These are phyloP conservation scores for Phalloptychus januarius DNA, from an alignment of 2,797 vertebrate species.

Conservation along the genomic window DNA sequence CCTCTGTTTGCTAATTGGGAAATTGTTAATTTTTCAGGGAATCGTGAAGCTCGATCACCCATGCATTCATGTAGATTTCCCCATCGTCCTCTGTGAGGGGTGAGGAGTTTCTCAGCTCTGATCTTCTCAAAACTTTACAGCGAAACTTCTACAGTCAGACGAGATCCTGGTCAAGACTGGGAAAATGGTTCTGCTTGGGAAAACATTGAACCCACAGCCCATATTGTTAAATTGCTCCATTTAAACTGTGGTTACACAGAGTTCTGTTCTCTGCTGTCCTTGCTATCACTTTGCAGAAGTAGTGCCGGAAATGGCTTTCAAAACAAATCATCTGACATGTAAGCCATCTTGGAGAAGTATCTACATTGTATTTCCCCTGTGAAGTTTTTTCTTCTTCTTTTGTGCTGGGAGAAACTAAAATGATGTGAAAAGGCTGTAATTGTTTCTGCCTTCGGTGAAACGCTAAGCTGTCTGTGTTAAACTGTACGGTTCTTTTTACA, in stretches of 20 bases:
- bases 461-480: constrained; percentile 47
- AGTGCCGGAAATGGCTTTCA: constrained; percentile 48
- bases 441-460: constrained; percentile 65
- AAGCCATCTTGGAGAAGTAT: constrained; percentile 48
- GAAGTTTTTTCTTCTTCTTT: constrained; percentile 4
- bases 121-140: constrained; percentile 17
- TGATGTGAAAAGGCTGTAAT: constrained; percentile 61
- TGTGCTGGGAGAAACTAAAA: constrained; percentile 51
- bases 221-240: constrained; percentile 30
- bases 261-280: constrained; percentile 27
- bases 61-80: constrained; percentile 96
- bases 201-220: constrained; percentile 25
- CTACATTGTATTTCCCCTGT: constrained; percentile 46
- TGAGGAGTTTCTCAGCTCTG: constrained; percentile 70
- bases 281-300: constrained; percentile 50
- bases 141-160: constrained; percentile 25
- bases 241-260: constrained; percentile 33
- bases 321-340: constrained; percentile 56
- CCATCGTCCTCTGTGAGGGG: constrained; percentile 95
- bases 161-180: constrained; percentile 18
- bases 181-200: constrained; percentile 18
- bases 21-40: constrained; percentile 79
- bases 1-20: background rate
- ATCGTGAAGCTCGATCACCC: constrained; percentile 93
- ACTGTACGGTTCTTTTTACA: constrained; percentile 49